Evolutionary conservation across 2,888 invertebrate species (phyloP), one percentile per base, ranked within the genome.

Genomic region (Microplitis manilae): DNA sequence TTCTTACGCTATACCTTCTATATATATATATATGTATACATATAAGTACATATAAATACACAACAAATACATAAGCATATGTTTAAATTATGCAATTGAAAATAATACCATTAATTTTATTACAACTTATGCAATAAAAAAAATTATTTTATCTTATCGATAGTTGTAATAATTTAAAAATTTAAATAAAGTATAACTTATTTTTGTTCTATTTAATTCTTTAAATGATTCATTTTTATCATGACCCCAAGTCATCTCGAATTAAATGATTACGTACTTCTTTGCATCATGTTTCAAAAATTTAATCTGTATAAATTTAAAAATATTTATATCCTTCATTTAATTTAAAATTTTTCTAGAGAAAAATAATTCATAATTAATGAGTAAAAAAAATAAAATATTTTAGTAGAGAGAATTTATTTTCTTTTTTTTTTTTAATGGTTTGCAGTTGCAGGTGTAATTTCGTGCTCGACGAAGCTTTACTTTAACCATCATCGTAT

Each of bases 391-490:
- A 9, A 50, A 50, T 17, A n/a, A 41, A 50, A 68, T 68, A 59
- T 65, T 20, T 5, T 13, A 13, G 20, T 17, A 75, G 75, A 61
- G 68, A 60, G 50, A 38, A 68, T 59, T 13, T 30, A 65, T 7
- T 59, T 20, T 59, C 60, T 9, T 7, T 60, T 20, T 69, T 75
- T 6, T 62, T 61, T 64, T 61, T 75, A 62, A 40, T 40, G 7
- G 7, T 41, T 8, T 15, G 15, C 38, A 50, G 79, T 50, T 77
- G 80, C 82, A 81, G 82, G 79, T 83, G 78, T 83, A 83, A 86
- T 87, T 87, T 86, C 79, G 79, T 83, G 87, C 82, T 85, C 79
- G 81, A 81, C 75, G 83, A 84, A 81, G 59, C 80, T 84, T 83
- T 30, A 30, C 30, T 30, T 30, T 30, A 30, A 30, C 30, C 9